phyloP scores from a whole-genome alignment of 1,140 invertebrate species.

The Drosophila hydei region DNA sequence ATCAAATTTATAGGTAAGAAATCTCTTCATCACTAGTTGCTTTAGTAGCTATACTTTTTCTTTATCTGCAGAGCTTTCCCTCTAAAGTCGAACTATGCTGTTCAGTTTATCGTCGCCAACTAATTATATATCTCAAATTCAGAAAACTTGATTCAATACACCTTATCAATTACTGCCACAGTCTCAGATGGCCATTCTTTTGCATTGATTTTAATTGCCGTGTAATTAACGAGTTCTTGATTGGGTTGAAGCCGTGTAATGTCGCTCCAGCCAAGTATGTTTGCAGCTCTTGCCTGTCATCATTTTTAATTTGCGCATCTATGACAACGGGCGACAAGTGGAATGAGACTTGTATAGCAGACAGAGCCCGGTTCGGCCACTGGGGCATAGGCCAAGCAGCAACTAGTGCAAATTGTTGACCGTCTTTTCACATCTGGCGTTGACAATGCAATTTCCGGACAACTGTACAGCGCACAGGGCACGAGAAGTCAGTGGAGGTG shows the following conservation, averaged over 20 bases:
- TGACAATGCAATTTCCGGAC: constrained; percentile 79
- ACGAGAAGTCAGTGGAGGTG: constrained; percentile 19
- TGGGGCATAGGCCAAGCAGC: constrained; percentile 4
- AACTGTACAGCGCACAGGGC: constrained; percentile 56
- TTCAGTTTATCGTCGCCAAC: too few relatives aligned
- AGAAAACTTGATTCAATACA: too few relatives aligned
- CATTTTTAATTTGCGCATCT: constrained; percentile 76
- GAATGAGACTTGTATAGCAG: constrained; percentile 2
- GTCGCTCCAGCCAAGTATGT: neutral
- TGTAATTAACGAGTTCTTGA: too few relatives aligned
- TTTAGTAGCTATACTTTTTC: too few relatives aligned
- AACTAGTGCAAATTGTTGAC: constrained; percentile 21
- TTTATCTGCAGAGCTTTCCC: too few relatives aligned
- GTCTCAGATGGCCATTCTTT: too few relatives aligned
- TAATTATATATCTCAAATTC: too few relatives aligned
- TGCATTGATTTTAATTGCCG: too few relatives aligned
- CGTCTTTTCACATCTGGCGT: constrained; percentile 60
- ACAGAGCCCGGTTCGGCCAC: neutral
- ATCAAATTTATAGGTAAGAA: too few relatives aligned
- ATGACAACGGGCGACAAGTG: constrained; percentile 49
- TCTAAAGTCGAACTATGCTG: too few relatives aligned
- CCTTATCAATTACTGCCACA: too few relatives aligned
- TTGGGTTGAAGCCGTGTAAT: neutral
- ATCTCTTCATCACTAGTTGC: too few relatives aligned
- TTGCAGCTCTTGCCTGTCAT: constrained; percentile 46